Percentiles rank a stretch among this genome's conserved stretches.
phyloP scores from a whole-genome alignment of 2,888 invertebrate genomes.

The Clitarchus hookeri region DNA sequence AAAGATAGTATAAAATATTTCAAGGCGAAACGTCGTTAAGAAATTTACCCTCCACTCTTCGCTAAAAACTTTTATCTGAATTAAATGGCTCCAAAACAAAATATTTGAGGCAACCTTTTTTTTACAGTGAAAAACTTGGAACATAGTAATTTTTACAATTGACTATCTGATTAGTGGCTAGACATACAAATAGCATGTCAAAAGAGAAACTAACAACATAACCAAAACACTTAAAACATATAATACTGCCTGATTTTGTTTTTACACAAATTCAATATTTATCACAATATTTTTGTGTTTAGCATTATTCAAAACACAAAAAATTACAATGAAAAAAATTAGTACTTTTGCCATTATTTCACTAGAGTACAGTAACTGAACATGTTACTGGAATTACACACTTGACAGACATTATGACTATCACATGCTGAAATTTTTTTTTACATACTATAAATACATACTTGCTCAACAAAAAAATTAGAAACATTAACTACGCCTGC shows the following conservation, averaged over 20 bases:
- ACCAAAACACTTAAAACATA: neutral
- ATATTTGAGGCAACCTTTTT: neutral
- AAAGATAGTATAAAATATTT: neutral
- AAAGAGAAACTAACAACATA: neutral
- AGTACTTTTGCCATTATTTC: constrained; percentile 1
- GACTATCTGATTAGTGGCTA: neutral
- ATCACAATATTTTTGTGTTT: constrained; percentile 2
- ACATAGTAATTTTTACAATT: neutral
- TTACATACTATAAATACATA: neutral
- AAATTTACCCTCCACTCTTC: neutral
- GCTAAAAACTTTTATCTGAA: neutral
- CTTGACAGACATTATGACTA: neutral
- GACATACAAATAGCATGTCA: neutral
- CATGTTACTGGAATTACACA: neutral
- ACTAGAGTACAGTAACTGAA: neutral
- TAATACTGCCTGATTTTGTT: neutral
- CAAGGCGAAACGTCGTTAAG: neutral
- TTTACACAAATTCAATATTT: neutral
- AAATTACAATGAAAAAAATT: neutral
- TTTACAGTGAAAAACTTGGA: neutral
- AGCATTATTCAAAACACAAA: neutral
- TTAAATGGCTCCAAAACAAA: neutral
- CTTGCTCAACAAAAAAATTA: neutral
- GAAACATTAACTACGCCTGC: neutral
- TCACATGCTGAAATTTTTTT: neutral